These are phyloP conservation scores for Stylophora pistillata DNA, from an alignment of 64 coral and sea anemone species.

Conservation along the genomic window DNA sequence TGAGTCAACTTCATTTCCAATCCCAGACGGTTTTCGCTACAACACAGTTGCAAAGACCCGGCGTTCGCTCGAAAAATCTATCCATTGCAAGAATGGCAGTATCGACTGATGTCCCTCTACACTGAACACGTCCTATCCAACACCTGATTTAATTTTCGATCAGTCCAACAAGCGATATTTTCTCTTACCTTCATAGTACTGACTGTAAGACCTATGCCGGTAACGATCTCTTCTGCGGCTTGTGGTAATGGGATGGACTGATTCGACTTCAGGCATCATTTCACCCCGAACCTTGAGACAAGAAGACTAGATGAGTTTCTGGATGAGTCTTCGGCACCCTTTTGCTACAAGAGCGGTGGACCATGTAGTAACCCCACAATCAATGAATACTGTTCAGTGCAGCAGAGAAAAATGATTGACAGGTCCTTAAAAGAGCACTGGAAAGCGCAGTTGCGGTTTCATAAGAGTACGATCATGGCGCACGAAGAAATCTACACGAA, in stretches of 20 bases:
- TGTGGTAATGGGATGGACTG: constrained; percentile 4
- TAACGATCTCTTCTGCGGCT: neutral
- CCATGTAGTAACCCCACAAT: neutral
- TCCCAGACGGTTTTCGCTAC: too few relatives aligned
- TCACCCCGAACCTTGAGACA: constrained; percentile 29
- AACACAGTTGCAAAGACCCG: too few relatives aligned
- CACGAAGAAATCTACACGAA: neutral
- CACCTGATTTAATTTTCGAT: neutral
- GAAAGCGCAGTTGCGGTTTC: neutral
- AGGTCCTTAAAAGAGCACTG: neutral
- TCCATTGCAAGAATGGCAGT: too few relatives aligned
- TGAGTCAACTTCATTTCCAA: too few relatives aligned
- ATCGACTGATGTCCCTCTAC: neutral
- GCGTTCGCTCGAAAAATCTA: too few relatives aligned
- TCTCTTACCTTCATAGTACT: constrained; percentile 31
- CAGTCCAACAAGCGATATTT: neutral
- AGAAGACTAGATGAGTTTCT: neutral
- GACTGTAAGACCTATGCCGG: constrained; percentile 19
- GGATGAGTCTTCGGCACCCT: neutral
- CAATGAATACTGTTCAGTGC: neutral
- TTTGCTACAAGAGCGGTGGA: neutral
- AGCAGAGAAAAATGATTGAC: constrained; percentile 7
- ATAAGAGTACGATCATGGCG: neutral
- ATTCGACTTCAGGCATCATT: constrained; percentile 42
- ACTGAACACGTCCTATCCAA: neutral